These are phyloP conservation scores for Pithys albifrons DNA, from an alignment of 2,113 vertebrate genomes.

Conservation along the genomic window DNA sequence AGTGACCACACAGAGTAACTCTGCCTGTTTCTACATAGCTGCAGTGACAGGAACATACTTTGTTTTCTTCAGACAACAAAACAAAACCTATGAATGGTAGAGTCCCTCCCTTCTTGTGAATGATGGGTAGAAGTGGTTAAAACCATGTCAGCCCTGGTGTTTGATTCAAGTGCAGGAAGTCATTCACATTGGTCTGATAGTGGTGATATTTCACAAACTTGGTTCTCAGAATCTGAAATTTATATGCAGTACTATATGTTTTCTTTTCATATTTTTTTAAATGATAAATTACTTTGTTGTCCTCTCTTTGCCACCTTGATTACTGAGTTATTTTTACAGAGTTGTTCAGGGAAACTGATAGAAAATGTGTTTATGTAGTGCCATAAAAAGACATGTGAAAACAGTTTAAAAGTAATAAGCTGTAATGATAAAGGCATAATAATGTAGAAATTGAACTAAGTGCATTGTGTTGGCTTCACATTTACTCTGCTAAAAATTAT, in stretches of 20 bases:
- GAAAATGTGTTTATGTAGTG: constrained; percentile 1
- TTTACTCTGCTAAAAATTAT: background rate
- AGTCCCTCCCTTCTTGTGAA: background rate
- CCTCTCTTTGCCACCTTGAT: background rate
- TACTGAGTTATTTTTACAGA: background rate
- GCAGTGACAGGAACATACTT: background rate
- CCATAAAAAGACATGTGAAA: background rate
- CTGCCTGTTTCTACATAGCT: background rate
- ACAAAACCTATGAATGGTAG: background rate
- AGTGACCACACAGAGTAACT: background rate
- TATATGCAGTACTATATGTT: background rate
- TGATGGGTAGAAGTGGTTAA: background rate
- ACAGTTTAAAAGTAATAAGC: constrained; percentile 7
- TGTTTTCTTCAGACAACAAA: background rate
- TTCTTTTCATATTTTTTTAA: background rate
- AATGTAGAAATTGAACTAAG: background rate
- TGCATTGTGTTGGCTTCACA: background rate
- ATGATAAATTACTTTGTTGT: background rate
- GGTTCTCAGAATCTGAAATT: background rate
- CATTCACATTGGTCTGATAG: background rate
- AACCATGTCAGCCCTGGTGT: background rate
- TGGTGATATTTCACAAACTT: background rate
- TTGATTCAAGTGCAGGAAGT: background rate
- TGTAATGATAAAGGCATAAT: constrained; percentile 31
- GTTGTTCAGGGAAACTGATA: background rate